phyloP scores from a whole-genome alignment of 2,888 invertebrate species.

The Rhingia campestris region DNA sequence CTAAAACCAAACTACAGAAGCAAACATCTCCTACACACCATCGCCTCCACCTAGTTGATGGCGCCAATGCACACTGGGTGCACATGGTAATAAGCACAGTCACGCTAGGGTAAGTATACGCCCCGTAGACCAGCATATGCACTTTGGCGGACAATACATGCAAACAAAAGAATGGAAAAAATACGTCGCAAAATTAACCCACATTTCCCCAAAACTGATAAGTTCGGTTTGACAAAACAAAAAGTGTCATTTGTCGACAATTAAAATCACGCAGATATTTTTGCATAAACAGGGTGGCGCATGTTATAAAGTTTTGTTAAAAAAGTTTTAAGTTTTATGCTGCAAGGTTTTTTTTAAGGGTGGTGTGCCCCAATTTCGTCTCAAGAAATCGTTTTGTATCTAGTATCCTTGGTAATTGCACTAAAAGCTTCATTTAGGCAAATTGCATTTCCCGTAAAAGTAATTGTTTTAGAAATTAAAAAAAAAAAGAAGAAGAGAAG shows the following conservation, averaged over 20 bases:
- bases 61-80: conserved; percentile 68
- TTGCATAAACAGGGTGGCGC: conserved; percentile 19
- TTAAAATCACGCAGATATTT: conserved; percentile 71
- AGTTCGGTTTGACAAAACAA: conserved; percentile 51
- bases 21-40: conserved; percentile 10
- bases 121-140: conserved; percentile 63
- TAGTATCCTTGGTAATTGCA: conserved; percentile 41
- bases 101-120: conserved; percentile 72
- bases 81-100: conserved; percentile 60
- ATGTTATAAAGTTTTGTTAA: background rate
- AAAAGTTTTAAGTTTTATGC: background rate
- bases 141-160: conserved; percentile 1
- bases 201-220: conserved; percentile 70
- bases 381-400: conserved; percentile 23
- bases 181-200: conserved; percentile 64
- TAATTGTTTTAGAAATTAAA: conserved; percentile 62
- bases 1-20: background rate
- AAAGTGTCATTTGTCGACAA: conserved; percentile 71
- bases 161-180: conserved; percentile 13
- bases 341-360: background rate
- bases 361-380: conserved; percentile 43
- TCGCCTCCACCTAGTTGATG: conserved; percentile 48
- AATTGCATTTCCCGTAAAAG: conserved; percentile 63
- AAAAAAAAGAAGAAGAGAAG: conserved; percentile 1
- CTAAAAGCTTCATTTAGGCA: conserved; percentile 39